Evolutionary conservation across 2,113 vertebrate genomes (phyloP).

Genomic region (Lophius piscatorius): DNA sequence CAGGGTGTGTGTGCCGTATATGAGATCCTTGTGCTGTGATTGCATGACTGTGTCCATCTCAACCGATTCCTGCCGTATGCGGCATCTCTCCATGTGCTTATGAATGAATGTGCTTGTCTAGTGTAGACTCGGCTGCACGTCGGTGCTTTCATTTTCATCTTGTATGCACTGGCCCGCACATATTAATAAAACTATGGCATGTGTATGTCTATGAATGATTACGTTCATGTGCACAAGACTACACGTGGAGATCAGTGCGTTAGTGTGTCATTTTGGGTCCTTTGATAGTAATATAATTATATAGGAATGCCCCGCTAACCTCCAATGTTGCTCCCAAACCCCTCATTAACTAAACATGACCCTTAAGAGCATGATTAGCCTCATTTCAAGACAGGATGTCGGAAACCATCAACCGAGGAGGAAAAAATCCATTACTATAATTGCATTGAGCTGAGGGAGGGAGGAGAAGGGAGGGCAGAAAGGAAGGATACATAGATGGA

Average conservation of each 20-base stretch:
- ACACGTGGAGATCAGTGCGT: slow-evolving; percentile 26
- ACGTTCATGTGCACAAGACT: no score
- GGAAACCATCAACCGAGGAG: slow-evolving; percentile 91
- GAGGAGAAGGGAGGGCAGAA: slow-evolving; percentile 48
- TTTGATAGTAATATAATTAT: slow-evolving; percentile 31
- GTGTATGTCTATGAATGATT: slow-evolving; percentile 16
- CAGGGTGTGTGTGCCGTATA: slow-evolving; percentile 18
- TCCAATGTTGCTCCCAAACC: slow-evolving; percentile 76
- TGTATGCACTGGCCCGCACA: slow-evolving; percentile 15
- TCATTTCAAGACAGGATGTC: slow-evolving; percentile 93
- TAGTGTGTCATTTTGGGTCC: slow-evolving; percentile 27
- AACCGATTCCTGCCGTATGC: slow-evolving; percentile 66
- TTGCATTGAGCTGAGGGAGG: slow-evolving; percentile 86
- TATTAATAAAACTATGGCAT: slow-evolving; percentile 18
- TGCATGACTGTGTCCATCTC: slow-evolving; percentile 30
- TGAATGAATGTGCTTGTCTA: slow-evolving; percentile 49
- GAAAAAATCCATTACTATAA: slow-evolving; percentile 95
- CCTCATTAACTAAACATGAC: slow-evolving; percentile 97
- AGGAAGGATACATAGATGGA: slow-evolving; percentile 74
- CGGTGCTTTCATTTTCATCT: slow-evolving; percentile 18
- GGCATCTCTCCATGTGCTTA: slow-evolving; percentile 24
- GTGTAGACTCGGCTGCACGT: slow-evolving; percentile 41
- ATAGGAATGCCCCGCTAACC: slow-evolving; percentile 68
- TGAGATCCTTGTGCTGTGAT: slow-evolving; percentile 24
- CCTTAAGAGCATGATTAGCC: slow-evolving; percentile 96